A percentile compares a stretch with the other conserved stretches of the same genome.
Evolutionary conservation across 1,140 invertebrate genomes (phyloP).

Genomic region (Drosophila kikkawai): DNA sequence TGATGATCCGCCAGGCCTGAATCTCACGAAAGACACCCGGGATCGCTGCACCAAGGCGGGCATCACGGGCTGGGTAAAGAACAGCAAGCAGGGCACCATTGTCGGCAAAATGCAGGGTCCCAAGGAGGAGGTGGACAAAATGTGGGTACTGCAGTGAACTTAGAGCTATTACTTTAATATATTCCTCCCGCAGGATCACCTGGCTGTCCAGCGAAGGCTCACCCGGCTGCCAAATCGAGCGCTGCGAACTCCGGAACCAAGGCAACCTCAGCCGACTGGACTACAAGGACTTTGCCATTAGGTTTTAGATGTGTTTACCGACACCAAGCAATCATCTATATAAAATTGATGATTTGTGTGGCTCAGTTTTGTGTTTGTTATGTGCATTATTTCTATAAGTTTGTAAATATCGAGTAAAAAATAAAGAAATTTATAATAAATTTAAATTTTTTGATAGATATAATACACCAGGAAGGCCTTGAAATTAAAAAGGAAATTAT

Average conservation of each 20-base stretch:
- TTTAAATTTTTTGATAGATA: no score
- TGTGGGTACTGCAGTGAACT: constrained; percentile 88
- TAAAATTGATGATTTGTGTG: neutral
- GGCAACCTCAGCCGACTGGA: constrained; percentile 91
- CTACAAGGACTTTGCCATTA: constrained; percentile 92
- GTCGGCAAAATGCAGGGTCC: constrained; percentile 94
- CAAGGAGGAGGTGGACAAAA: constrained; percentile 91
- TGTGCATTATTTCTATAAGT: constrained; percentile 75
- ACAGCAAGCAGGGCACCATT: constrained; percentile 93
- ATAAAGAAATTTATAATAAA: constrained; percentile 49
- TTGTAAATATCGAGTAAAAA: constrained; percentile 68
- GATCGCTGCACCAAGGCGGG: constrained; percentile 90
- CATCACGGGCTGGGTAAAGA: constrained; percentile 96
- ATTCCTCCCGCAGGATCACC: constrained; percentile 87
- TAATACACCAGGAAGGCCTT: no score
- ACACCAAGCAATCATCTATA: neutral
- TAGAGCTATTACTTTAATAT: neutral
- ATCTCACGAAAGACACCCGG: constrained; percentile 94
- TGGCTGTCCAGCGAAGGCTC: constrained; percentile 94
- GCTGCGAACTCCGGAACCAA: constrained; percentile 92
- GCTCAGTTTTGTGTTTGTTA: constrained; percentile 61
- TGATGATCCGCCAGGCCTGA: constrained; percentile 88
- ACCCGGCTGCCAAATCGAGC: constrained; percentile 93
- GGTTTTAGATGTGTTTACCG: constrained; percentile 88
- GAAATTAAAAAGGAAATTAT: no score